Conservation (phyloP, 2,888 invertebrate genomes). For the Xestoiulus laeticollis region DNA sequence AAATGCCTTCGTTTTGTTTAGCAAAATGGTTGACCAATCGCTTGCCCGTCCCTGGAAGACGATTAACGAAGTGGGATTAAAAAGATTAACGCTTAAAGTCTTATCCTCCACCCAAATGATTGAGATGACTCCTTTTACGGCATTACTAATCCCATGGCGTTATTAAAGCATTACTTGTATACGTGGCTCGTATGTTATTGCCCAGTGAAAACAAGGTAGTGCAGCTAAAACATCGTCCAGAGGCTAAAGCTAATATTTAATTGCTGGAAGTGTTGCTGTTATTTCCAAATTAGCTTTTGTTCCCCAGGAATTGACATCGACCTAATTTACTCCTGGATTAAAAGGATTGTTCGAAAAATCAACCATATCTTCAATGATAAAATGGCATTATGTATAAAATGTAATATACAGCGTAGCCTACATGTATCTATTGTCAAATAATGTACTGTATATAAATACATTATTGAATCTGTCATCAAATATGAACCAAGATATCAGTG, state of each 20-base stretch:
- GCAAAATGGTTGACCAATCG: not conserved
- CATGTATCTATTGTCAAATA: too few species aligned
- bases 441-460: too few species aligned
- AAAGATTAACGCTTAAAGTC: not conserved
- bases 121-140: not conserved
- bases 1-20: not conserved
- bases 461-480: too few species aligned
- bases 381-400: too few species aligned
- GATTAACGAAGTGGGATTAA: not conserved
- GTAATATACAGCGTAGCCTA: too few species aligned
- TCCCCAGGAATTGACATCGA: not conserved
- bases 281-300: constrained; percentile 27
- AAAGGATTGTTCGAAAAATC: not conserved
- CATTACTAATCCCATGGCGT: not conserved
- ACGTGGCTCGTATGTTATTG: constrained; percentile 2
- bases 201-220: not conserved
- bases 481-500: too few species aligned
- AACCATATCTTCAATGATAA: too few species aligned
- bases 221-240: not conserved
- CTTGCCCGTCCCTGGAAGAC: not conserved
- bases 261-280: not conserved
- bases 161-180: not conserved
- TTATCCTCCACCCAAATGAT: not conserved
- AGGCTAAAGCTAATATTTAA: constrained; percentile 12
- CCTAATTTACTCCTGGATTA: not conserved